Conservation (phyloP, 2,797 vertebrate genomes). For the Microctenopoma lineatum region DNA sequence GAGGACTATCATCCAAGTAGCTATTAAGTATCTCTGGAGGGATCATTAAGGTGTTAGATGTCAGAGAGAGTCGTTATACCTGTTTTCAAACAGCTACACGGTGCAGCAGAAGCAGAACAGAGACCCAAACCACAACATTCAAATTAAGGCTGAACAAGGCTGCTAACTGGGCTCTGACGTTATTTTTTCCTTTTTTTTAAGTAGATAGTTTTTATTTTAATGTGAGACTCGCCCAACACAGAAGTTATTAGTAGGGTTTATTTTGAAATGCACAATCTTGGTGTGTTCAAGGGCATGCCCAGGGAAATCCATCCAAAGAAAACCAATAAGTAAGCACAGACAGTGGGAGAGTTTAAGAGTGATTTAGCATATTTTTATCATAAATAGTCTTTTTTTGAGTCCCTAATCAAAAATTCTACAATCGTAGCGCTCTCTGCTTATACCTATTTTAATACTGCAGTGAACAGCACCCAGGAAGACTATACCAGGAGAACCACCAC, state of each 20-base stretch:
- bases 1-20: slow-evolving; percentile 32
- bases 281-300: slow-evolving; percentile 33
- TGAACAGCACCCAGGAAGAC: background rate
- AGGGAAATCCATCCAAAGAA: slow-evolving; percentile 4
- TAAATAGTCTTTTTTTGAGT: background rate
- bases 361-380: slow-evolving; percentile 7
- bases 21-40: slow-evolving; percentile 56
- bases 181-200: background rate
- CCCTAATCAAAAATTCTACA: background rate
- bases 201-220: background rate
- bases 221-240: background rate
- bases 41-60: slow-evolving; percentile 60
- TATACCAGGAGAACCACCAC: background rate
- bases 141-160: slow-evolving; percentile 10
- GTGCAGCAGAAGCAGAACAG: slow-evolving; percentile 26
- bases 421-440: background rate
- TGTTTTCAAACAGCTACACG: slow-evolving; percentile 26
- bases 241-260: background rate
- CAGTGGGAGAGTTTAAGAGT: background rate
- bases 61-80: slow-evolving; percentile 38
- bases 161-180: background rate
- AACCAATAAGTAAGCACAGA: slow-evolving; percentile 11
- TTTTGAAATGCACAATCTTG: slow-evolving; percentile 27
- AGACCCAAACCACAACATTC: slow-evolving; percentile 18
- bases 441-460: background rate